Evolutionary conservation across 2,888 invertebrate genomes (phyloP), one percentile per base, ranked within the genome.

Genomic region (Eupithecia abbreviata): DNA sequence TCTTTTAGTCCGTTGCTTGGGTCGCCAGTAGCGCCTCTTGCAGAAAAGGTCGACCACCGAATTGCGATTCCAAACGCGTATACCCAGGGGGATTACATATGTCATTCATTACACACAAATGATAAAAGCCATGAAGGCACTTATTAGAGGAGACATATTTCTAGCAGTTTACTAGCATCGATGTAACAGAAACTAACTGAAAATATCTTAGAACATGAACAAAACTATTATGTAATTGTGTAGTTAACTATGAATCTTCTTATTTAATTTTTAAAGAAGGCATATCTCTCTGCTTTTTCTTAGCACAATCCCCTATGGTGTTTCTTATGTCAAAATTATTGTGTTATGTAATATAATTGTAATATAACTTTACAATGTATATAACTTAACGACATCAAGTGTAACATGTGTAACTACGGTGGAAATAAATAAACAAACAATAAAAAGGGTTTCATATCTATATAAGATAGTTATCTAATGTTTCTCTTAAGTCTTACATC

Each of bases 371-470:
- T 30, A 30, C 0, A 30, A 30, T 30, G 30, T 30, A 30, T 30
- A 30, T 0, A 30, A 30, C 30, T 30, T 30, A 30, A 30, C 30
- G 30, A 30, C 30, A 30, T 30, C 30, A 1, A 30, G 30, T 30
- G 30, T 30, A 30, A 30, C 30, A 30, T 30, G 30, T 30, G 30
- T 30, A 30, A 30, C 30, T 30, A 30, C 30, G 30, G 30, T 30
- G 30, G 30, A 30, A 30, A 30, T 30, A 30, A 30, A 30, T 30
- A 30, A 30, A 30, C 30, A 30, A 30, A 30, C 30, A 30, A 30
- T 30, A 30, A 30, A 30, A 62, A 30, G 13, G 30, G 69, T 70
- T 45, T 70, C 30, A 30, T 69, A 41, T 58, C 71, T 58, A 55
- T 58, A 55, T 55, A 3, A 3, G 0, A 65, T 0, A 13, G 41